phyloP scores from a whole-genome alignment of 2,113 vertebrate species.

The Vidua macroura region DNA sequence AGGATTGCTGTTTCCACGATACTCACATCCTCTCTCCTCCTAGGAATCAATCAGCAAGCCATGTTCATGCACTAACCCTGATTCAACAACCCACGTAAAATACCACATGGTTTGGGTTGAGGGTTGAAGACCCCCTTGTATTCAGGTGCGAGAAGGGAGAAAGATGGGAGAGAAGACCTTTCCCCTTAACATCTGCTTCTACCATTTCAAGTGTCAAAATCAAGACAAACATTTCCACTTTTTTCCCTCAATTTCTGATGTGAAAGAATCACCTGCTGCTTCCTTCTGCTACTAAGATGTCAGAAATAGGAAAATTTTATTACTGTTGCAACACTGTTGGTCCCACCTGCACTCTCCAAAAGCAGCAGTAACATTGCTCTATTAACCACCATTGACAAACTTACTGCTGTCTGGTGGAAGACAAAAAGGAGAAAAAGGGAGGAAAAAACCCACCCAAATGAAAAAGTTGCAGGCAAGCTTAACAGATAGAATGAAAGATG shows the following conservation, averaged over 20 bases:
- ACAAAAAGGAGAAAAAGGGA: neutral
- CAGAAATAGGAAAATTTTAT: neutral
- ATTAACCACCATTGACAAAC: neutral
- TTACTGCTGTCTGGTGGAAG: neutral
- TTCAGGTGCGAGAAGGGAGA: neutral
- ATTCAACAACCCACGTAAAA: neutral
- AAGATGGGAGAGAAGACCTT: neutral
- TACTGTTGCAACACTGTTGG: neutral
- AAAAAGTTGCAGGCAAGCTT: neutral
- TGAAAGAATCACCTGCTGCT: neutral
- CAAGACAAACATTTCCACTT: fast-evolving
- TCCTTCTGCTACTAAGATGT: neutral
- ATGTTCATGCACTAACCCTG: neutral
- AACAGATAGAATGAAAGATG: neutral
- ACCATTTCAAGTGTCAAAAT: neutral
- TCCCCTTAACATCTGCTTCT: neutral
- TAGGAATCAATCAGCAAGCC: neutral
- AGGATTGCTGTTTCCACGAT: slow-evolving; percentile 15
- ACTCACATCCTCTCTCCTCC: neutral
- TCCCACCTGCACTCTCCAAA: neutral
- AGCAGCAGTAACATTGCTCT: neutral
- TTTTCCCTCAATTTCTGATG: neutral
- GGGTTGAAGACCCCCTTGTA: fast-evolving
- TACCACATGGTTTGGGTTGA: neutral
- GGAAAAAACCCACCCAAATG: fast-evolving